Conservation (phyloP, 2,113 vertebrate genomes). For the Laticauda laticaudata region DNA sequence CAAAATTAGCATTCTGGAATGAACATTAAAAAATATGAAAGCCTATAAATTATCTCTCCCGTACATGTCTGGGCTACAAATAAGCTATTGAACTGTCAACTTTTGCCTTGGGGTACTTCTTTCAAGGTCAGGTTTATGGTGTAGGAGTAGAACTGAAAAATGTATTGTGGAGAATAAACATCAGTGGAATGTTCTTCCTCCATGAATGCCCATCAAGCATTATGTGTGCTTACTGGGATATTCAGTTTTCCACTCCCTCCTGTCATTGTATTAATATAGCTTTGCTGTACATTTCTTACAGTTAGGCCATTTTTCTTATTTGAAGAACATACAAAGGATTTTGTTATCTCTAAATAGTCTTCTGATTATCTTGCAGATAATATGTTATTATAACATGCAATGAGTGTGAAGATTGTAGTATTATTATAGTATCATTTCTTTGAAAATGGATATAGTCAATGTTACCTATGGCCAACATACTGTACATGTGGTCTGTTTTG, state of each 20-base stretch:
- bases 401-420: background rate
- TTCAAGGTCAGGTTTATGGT: slow-evolving; percentile 55
- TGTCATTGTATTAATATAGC: background rate
- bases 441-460: background rate
- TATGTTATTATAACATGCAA: background rate
- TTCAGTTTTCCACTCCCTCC: background rate
- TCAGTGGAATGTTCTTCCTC: slow-evolving; percentile 6
- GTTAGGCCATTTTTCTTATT: background rate
- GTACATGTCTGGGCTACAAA: slow-evolving; percentile 55
- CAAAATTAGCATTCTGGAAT: slow-evolving; percentile 59
- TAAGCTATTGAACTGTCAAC: slow-evolving; percentile 44
- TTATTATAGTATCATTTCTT: background rate
- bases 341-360: background rate
- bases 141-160: slow-evolving; percentile 38
- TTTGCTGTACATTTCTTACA: background rate
- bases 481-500: background rate
- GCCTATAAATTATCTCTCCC: slow-evolving; percentile 48
- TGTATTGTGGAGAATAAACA: background rate
- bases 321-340: background rate
- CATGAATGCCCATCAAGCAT: background rate
- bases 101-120: slow-evolving; percentile 48
- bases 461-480: slow-evolving; percentile 9
- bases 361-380: background rate
- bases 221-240: background rate
- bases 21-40: slow-evolving; percentile 58